phyloP scores from a whole-genome alignment of 2,797 vertebrate species.

The Picus viridis region DNA sequence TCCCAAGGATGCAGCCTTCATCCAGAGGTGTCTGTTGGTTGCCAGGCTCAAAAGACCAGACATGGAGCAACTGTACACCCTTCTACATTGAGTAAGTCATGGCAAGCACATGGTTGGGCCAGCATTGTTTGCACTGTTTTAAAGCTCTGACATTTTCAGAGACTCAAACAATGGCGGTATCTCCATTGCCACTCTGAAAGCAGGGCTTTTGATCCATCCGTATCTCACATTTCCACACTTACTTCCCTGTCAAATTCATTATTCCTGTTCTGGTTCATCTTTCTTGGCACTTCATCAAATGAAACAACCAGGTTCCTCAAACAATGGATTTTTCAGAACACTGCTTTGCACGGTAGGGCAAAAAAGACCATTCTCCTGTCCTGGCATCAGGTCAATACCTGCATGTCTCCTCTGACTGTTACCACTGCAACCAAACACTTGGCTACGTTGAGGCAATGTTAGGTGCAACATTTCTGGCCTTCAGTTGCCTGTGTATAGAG shows the following conservation, averaged over 20 bases:
- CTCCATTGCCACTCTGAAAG: background rate
- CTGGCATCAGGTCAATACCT: background rate
- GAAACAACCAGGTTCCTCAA: background rate
- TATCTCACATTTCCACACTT: background rate
- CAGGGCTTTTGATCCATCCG: background rate
- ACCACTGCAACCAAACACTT: background rate
- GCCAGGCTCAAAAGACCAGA: background rate
- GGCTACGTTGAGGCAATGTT: background rate
- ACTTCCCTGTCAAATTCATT: background rate
- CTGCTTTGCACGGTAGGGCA: background rate
- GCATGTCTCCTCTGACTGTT: background rate
- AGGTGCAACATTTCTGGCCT: background rate
- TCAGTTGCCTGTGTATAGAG: background rate
- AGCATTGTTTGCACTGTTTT: background rate
- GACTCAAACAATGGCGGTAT: background rate
- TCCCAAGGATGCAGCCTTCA: background rate
- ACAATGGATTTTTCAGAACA: background rate
- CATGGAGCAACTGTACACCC: background rate
- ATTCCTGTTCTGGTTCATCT: background rate
- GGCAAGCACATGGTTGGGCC: background rate
- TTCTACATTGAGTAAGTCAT: background rate
- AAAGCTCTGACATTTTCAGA: constrained; percentile 19
- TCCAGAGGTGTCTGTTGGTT: background rate
- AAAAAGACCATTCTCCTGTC: background rate
- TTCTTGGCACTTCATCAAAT: background rate